Base-by-base conservation (phyloP, 2,888 invertebrate genomes). In the Hipparchia semele region DNA sequence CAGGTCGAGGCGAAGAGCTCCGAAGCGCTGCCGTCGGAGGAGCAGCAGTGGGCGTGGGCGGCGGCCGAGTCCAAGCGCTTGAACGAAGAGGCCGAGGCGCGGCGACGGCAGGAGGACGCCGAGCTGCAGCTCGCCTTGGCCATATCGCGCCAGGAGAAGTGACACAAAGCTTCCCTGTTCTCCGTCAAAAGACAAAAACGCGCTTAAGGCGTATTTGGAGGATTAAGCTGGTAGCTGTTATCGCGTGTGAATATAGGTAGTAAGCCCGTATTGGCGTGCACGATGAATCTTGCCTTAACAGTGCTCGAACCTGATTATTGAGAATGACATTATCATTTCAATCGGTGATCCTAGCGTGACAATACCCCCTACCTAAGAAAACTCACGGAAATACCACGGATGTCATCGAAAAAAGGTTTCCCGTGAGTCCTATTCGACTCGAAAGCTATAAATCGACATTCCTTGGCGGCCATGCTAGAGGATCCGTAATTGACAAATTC, bases 21-120 rank as follows among this genome's bases (percentile, higher is more conserved):
- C 2, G 88, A 86, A 77, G 71, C 80, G 10, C 70, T 91, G 79
- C 90, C 95, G 0, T 91, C 94, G 0, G 96, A 96, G 84, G 96
- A 96, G 81, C 95, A 96, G 84, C 96, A 97, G 87, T 87, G 96
- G 84, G 96, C 95, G 23, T 97, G 96, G 97, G 97, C 96, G 4
- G 96, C 96, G 12, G 93, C 95, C 49, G 96, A 97, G 84, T 96
- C 96, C 79, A 86, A 95, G 73, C 90, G 94, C 51, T 87, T 95
- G 58, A 95, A 96, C 84, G 95, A 95, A 75, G 95, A 95, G 79
- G 92, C 95, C 13, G 95, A 94, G 75, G 94, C 90, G 69, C 89
- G 95, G 77, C 90, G 95, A 66, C 89, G 95, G 70, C 95, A 93
- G 76, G 97, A 97, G 83, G 95, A 96, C 77, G 96, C 95, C n/a